phyloP scores from a whole-genome alignment of 2,888 invertebrate species.

The Drosophila neonasuta region DNA sequence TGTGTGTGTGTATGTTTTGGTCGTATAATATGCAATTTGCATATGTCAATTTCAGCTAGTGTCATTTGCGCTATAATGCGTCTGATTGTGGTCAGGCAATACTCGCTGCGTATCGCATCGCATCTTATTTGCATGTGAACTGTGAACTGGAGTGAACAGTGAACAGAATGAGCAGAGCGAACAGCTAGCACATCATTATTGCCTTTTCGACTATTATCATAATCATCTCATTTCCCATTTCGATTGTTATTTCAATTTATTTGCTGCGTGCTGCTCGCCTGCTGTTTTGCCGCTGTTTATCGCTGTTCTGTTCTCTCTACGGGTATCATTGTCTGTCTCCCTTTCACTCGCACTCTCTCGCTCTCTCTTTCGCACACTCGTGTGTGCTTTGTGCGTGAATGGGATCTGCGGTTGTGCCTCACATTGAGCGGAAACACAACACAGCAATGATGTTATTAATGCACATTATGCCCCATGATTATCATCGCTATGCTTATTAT shows the following conservation, averaged over 20 bases:
- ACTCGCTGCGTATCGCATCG: neutral
- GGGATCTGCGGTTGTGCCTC: slow-evolving; percentile 15
- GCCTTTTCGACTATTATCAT: slow-evolving; percentile 24
- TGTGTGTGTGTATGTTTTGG: too few species aligned
- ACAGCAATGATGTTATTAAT: slow-evolving; percentile 50
- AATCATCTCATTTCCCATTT: slow-evolving; percentile 33
- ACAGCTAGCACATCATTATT: slow-evolving; percentile 12
- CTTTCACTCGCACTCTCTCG: neutral
- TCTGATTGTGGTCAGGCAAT: neutral
- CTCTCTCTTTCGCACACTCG: neutral
- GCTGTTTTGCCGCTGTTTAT: slow-evolving; percentile 10
- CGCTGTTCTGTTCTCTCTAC: neutral
- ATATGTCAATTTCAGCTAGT: slow-evolving; percentile 19
- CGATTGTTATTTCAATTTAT: slow-evolving; percentile 40
- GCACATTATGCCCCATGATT: slow-evolving; percentile 54
- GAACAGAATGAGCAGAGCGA: neutral
- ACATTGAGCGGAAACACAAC: slow-evolving; percentile 38
- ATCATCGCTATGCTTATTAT: slow-evolving; percentile 44
- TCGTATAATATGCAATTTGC: too few species aligned
- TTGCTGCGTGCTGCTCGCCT: slow-evolving; percentile 21
- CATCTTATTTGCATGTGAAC: slow-evolving; percentile 14
- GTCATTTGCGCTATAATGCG: slow-evolving; percentile 10
- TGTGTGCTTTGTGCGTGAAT: slow-evolving; percentile 6
- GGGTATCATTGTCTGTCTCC: slow-evolving; percentile 7
- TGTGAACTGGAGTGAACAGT: neutral